These are phyloP conservation scores for Alcedo quadribrachys DNA, from an alignment of 2,797 vertebrate genomes.

Conservation along the genomic window DNA sequence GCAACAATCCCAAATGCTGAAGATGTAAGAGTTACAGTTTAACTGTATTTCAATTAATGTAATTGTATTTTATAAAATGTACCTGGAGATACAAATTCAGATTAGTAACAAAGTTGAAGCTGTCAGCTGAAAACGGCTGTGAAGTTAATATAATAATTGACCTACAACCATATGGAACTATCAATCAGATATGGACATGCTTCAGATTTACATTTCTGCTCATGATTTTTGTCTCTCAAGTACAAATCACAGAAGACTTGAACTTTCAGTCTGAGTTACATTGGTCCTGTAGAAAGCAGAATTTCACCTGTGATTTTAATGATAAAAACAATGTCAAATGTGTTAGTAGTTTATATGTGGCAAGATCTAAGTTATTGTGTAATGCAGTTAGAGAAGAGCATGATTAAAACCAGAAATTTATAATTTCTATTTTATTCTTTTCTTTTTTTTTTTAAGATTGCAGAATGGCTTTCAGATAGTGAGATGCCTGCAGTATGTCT, in stretches of 20 bases:
- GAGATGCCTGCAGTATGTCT: conserved; percentile 86
- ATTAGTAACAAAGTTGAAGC: not conserved
- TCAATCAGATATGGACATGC: not conserved
- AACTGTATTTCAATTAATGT: not conserved
- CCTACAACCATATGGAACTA: not conserved
- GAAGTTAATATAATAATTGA: not conserved
- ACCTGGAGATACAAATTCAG: not conserved
- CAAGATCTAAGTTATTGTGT: not conserved
- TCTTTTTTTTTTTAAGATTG: conserved; percentile 82
- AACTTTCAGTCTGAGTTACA: not conserved
- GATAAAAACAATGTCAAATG: not conserved
- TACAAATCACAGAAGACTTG: not conserved
- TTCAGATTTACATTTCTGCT: not conserved
- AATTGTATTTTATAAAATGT: not conserved
- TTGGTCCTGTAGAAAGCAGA: not conserved
- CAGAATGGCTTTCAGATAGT: conserved; percentile 93
- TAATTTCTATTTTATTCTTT: conserved; percentile 26
- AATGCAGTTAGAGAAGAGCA: not conserved
- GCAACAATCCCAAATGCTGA: conserved; percentile 95
- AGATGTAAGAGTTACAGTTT: conserved; percentile 85
- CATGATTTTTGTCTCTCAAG: not conserved
- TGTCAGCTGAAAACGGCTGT: not conserved
- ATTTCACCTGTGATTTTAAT: not conserved
- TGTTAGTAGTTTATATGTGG: not conserved
- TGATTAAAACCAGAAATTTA: not conserved